Base-by-base conservation (phyloP, 2,888 invertebrate species). In the Oscheius sp. region DNA sequence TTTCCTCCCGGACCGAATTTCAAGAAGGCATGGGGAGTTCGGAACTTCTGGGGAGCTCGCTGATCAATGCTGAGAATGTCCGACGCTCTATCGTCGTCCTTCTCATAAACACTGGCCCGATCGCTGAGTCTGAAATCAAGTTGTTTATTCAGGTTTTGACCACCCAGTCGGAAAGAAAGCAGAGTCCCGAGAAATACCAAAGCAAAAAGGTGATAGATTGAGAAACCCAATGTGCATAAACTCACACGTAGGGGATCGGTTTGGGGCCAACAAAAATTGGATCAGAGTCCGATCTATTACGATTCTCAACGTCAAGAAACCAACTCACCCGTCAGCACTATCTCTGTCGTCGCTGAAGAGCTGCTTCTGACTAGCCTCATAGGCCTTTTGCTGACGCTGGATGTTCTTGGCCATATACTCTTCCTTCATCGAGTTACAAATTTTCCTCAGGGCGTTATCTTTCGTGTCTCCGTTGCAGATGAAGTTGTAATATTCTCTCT, bases 331-430 rank as follows among this genome's bases (percentile, higher is more conserved):
- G 58, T 86, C 87, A 48, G 81, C 81, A 50, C 86, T 87, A n/a
- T 81, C 85, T 4, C 83, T 77, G 50, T 86, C 88, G 74, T 88
- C 88, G 68, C 84, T 83, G 78, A 87, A 87, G 50, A 86, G 70
- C 59, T 79, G 82, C 21, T 76, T 76, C 59, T 81, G 85, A 21
- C 81, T 77, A 1, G 74, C 75, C 9, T 84, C 79, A 55, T 85
- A 83, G 5, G 80, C 80, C 21, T 70, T 63, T 48, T 81, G 75
- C 48, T 78, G 80, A 21, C 68, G 53, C 29, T 55, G 37, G 1
- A 51, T 77, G 70, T 21, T 55, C 76, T 70, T 79, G 75, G 47
- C 72, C 0, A 65, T 72, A 60, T 72, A 75, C n/a, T 79, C 75
- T 10, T 80, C 76, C 59, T 78, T 73, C 79, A 82, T 82, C 0